Conservation (phyloP, 2,113 vertebrate genomes). For the Macquaria australasica region DNA sequence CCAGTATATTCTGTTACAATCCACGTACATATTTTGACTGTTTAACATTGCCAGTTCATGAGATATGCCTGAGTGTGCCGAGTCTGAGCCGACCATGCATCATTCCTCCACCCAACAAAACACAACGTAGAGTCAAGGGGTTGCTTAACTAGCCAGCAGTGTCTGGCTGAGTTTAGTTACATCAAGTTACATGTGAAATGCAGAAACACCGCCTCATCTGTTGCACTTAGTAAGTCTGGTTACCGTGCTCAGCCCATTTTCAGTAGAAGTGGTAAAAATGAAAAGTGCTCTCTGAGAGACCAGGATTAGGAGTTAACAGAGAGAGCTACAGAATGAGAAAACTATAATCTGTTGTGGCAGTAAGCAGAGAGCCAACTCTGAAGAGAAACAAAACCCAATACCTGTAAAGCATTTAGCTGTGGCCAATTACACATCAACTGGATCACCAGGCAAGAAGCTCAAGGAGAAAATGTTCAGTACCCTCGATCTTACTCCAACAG, state of each 20-base stretch:
- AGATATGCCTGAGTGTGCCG: not conserved
- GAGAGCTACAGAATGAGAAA: constrained; percentile 47
- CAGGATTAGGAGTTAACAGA: constrained; percentile 40
- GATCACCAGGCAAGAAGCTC: constrained; percentile 47
- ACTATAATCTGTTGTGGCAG: constrained; percentile 63
- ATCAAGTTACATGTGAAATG: constrained; percentile 5
- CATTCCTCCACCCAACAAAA: not conserved
- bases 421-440: constrained; percentile 55
- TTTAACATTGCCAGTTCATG: not conserved
- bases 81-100: not conserved
- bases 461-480: constrained; percentile 40
- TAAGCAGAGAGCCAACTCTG: constrained; percentile 41
- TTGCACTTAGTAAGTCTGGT: not conserved
- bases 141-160: not conserved
- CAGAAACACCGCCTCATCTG: constrained; percentile 10
- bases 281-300: constrained; percentile 38
- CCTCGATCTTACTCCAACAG: constrained; percentile 13
- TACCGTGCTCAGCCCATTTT: not conserved
- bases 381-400: constrained; percentile 58
- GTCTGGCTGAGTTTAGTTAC: not conserved
- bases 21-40: not conserved
- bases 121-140: not conserved
- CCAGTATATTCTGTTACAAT: not conserved
- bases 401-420: constrained; percentile 51
- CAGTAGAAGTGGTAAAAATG: constrained; percentile 31